phyloP scores from a whole-genome alignment of 1,140 invertebrate genomes.

The Meloidogyne exigua region DNA sequence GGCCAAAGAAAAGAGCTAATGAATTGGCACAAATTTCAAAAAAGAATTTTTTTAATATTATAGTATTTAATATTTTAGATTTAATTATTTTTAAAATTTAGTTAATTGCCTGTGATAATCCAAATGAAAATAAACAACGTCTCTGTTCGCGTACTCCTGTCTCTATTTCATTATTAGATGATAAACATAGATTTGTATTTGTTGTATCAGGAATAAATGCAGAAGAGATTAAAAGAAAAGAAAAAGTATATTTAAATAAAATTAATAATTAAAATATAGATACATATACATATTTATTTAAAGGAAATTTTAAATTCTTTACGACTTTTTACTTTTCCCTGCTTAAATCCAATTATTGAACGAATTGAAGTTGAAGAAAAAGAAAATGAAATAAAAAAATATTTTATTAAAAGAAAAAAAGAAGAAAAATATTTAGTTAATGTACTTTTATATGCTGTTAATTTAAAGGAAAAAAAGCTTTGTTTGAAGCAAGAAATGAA shows the following conservation, averaged over 20 bases:
- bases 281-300: too few species aligned
- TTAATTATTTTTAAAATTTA: background rate
- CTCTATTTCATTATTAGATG: slow-evolving; percentile 47
- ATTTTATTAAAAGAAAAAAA: background rate
- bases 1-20: slow-evolving; percentile 47
- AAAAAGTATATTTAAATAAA: slow-evolving; percentile 31
- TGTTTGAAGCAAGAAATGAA: slow-evolving; percentile 58
- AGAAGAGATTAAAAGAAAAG: slow-evolving; percentile 52
- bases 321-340: slow-evolving; percentile 51
- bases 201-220: slow-evolving; percentile 44
- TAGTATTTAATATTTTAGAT: background rate
- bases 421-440: slow-evolving; percentile 35
- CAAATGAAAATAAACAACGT: slow-evolving; percentile 32
- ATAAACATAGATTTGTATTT: slow-evolving; percentile 57
- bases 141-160: slow-evolving; percentile 56
- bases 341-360: slow-evolving; percentile 51
- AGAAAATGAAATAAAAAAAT: slow-evolving; percentile 10
- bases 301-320: slow-evolving; percentile 51
- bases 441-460: slow-evolving; percentile 55
- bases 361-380: slow-evolving; percentile 44
- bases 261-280: slow-evolving; percentile 9
- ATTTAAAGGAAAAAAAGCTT: slow-evolving; percentile 52
- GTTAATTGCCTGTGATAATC: slow-evolving; percentile 54
- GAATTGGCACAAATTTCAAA: slow-evolving; percentile 43
- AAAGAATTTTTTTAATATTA: slow-evolving; percentile 47